Base-by-base conservation (phyloP, 2,888 invertebrate species). In the Venustoraphidia nigricollis region DNA sequence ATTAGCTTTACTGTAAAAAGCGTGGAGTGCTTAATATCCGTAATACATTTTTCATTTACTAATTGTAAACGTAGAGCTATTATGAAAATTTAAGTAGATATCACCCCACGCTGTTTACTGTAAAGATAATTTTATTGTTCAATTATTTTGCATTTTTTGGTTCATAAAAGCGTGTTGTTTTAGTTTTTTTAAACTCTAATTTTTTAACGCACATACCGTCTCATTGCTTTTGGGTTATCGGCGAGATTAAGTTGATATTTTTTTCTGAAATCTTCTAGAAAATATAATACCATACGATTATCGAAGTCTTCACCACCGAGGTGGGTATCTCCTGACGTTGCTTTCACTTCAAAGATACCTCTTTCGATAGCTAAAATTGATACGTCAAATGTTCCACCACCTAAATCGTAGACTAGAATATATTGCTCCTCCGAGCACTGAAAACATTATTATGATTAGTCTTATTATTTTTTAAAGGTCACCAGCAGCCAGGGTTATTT, bases 361-460 rank as follows among this genome's bases (percentile, higher is more conserved):
- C 79, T 78, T 56, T 77, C 77, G 58, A 83, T 79, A 47, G 76
- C 74, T 50, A 83, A 63, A 52, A 82, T 72, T 34, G 81, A 82
- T 10, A 83, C 82, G 66, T 83, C 81, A 63, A 83, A 82, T 35
- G 80, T 81, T 36, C 77, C 79, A 54, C 79, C 75, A 6, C 69
- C 69, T 59, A 69, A 60, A 54, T 70, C 69, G 52, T 66, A 70
- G 48, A 70, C 67, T 39, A 70, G 55, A 4, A 70, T 66, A 54
- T 65, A 59, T 46, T 62, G 58, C 48, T 69, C 68, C 2, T 63
- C 67, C 40, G 69, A 56, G 60, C 65, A 54, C 60, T 61, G 46
- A 39, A 55, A 49, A 14, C 34, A 41, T 10, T 40, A 14, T 27
- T 27, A 37, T 2, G 34, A 9, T 41, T 27, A 45, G 46, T 36